These are phyloP conservation scores for Capreolus pygargus DNA, from an alignment of 2,113 vertebrate genomes.

Conservation along the genomic window DNA sequence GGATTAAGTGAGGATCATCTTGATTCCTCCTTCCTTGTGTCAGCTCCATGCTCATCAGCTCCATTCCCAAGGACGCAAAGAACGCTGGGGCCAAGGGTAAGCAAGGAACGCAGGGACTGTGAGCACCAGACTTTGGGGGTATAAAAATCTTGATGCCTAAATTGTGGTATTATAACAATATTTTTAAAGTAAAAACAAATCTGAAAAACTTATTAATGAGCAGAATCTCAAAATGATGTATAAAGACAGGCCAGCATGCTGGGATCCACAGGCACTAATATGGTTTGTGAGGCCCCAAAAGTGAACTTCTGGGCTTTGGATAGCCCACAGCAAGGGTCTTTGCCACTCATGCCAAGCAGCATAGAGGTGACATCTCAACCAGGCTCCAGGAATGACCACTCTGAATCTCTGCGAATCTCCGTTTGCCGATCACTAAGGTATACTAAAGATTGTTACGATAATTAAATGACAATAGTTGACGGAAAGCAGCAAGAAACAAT, in stretches of 20 bases:
- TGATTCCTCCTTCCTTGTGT: not conserved
- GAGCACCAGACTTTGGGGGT: not conserved
- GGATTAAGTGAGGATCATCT: not conserved
- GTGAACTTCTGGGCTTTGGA: not conserved
- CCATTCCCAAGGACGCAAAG: not conserved
- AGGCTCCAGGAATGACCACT: not conserved
- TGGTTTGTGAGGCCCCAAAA: not conserved
- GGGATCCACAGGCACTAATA: not conserved
- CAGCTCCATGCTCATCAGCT: not conserved
- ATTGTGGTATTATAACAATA: not conserved
- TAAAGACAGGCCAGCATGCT: not conserved
- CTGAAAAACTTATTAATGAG: not conserved
- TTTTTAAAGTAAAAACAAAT: not conserved
- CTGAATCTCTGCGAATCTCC: not conserved
- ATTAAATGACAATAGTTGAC: not conserved
- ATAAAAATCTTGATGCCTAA: not conserved
- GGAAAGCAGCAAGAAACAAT: not conserved
- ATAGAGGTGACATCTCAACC: not conserved
- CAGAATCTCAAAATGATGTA: not conserved
- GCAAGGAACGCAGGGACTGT: not conserved
- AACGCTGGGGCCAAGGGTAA: not conserved
- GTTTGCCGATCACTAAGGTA: not conserved
- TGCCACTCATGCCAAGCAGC: not conserved
- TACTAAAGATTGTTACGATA: not conserved
- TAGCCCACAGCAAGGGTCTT: not conserved